These are phyloP conservation scores for Noctilio leporinus DNA, from an alignment of 2,113 vertebrate genomes.

Conservation along the genomic window DNA sequence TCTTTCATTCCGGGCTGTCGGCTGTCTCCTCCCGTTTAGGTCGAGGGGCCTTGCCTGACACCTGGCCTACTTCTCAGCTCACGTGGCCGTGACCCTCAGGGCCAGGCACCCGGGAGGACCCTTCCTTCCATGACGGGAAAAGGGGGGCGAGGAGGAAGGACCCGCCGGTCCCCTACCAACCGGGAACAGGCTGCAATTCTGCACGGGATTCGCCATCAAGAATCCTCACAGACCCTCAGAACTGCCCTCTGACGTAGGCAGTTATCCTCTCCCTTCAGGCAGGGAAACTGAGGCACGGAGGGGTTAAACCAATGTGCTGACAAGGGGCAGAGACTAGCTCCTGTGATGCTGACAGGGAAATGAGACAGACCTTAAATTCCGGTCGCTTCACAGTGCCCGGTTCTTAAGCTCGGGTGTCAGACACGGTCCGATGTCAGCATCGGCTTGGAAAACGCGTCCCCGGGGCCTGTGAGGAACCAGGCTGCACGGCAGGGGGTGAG, in stretches of 20 bases:
- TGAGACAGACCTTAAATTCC: neutral
- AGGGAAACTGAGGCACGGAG: neutral
- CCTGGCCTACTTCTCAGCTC: neutral
- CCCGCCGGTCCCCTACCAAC: neutral
- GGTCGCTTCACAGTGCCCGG: neutral
- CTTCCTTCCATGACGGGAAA: neutral
- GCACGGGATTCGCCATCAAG: neutral
- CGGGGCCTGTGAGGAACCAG: no score
- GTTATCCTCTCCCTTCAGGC: neutral
- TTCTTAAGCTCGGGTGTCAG: neutral
- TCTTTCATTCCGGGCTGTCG: neutral
- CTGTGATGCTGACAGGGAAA: neutral
- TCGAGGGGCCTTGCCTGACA: neutral
- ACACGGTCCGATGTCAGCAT: neutral
- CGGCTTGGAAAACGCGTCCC: neutral
- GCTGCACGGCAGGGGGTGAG: no score
- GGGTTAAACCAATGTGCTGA: neutral
- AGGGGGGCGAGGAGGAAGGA: neutral
- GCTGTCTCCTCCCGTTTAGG: no score
- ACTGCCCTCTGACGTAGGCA: neutral
- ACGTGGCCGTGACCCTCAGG: conserved; percentile 18
- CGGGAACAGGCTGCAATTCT: neutral
- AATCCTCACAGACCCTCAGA: neutral
- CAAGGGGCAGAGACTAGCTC: neutral
- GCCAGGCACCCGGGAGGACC: neutral